Evolutionary conservation across 2,797 vertebrate species (phyloP).

Genomic region (Allobates femoralis): DNA sequence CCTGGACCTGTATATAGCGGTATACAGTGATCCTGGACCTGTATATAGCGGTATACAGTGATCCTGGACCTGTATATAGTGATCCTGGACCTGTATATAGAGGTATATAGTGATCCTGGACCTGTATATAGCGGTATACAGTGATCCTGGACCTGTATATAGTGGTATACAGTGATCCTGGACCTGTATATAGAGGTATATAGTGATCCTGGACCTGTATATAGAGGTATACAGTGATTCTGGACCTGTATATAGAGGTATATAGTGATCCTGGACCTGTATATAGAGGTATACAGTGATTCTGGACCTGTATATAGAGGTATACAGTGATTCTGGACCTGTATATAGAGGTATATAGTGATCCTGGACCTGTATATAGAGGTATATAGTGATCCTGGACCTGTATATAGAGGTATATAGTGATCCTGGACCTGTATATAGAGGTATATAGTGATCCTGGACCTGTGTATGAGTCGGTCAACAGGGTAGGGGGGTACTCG

Average conservation of each 20-base stretch:
- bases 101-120: background rate
- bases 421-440: no score
- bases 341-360: background rate
- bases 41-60: no score
- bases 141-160: background rate
- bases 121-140: background rate
- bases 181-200: background rate
- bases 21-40: no score
- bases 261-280: background rate
- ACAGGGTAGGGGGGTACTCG: no score
- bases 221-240: background rate
- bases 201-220: background rate
- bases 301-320: background rate
- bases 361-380: background rate
- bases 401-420: no score
- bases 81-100: no score
- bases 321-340: background rate
- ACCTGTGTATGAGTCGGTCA: no score
- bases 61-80: no score
- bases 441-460: no score
- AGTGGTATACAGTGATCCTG: background rate
- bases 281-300: no score
- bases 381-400: no score
- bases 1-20: no score
- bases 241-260: background rate